These are phyloP conservation scores for Bimastos eiseni DNA, from an alignment of 2,888 invertebrate genomes.

Conservation along the genomic window DNA sequence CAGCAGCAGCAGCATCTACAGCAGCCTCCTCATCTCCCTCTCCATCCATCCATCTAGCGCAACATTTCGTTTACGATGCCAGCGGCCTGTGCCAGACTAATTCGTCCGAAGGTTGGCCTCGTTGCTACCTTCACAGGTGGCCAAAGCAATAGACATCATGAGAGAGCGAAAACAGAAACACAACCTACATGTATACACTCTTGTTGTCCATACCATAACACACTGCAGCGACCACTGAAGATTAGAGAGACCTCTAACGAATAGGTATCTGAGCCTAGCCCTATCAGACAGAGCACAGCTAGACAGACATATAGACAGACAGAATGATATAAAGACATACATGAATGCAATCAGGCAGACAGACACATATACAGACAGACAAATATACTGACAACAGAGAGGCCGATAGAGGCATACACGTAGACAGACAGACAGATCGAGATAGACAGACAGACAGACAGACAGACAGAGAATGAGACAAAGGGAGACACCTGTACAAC, in stretches of 20 bases:
- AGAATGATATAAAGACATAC: background rate
- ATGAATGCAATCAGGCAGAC: background rate
- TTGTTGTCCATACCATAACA: too few relatives aligned
- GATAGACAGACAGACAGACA: background rate
- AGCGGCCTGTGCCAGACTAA: background rate
- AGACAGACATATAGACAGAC: background rate
- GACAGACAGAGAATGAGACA: background rate
- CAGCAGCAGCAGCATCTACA: background rate
- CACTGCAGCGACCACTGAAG: background rate
- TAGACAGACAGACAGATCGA: conserved; percentile 13
- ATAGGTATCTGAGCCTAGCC: background rate
- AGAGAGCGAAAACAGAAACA: background rate
- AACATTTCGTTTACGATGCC: background rate
- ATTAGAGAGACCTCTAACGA: background rate
- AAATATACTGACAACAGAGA: too few relatives aligned
- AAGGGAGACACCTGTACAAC: background rate
- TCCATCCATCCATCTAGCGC: background rate
- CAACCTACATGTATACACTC: too few relatives aligned
- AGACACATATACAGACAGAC: background rate
- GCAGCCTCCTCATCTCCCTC: background rate
- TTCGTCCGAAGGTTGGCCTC: background rate
- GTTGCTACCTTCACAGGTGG: conserved; percentile 6
- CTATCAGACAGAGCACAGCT: background rate
- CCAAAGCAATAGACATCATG: background rate
- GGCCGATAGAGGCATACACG: too few relatives aligned